These are phyloP conservation scores for Calcarius lapponicus DNA, from an alignment of 2,797 vertebrate genomes.

Conservation along the genomic window DNA sequence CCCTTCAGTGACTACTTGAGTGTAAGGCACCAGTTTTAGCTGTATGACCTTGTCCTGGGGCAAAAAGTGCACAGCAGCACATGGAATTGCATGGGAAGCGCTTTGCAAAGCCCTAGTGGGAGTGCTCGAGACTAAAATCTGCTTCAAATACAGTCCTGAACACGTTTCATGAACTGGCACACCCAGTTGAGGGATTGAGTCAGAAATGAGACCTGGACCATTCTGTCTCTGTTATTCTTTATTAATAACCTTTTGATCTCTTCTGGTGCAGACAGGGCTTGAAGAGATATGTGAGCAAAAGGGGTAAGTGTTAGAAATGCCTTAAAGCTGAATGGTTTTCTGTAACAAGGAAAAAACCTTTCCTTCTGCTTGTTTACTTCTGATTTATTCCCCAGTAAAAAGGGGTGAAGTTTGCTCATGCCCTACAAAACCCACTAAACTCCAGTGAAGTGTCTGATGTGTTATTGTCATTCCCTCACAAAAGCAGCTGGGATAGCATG, in stretches of 20 bases:
- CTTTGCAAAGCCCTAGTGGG: not conserved
- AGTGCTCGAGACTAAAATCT: not conserved
- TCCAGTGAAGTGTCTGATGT: not conserved
- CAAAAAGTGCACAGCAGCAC: not conserved
- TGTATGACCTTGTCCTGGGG: not conserved
- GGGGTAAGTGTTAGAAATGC: slow-evolving; percentile 5
- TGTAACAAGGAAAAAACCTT: not conserved
- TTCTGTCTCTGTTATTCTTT: not conserved
- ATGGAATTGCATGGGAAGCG: not conserved
- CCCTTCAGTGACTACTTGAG: not conserved
- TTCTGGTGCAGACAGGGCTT: not conserved
- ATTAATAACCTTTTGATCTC: not conserved
- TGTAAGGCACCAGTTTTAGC: not conserved
- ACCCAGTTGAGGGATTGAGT: not conserved
- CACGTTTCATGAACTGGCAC: not conserved
- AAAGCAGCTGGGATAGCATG: not conserved
- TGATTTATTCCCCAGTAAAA: slow-evolving; percentile 29
- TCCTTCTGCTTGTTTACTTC: not conserved
- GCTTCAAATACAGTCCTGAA: not conserved
- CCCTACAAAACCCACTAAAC: not conserved
- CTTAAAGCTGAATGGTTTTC: not conserved
- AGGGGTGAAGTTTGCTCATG: not conserved
- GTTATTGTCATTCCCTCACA: not conserved
- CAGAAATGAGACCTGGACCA: not conserved
- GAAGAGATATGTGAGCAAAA: not conserved